Evolutionary conservation across 92 coral and sea anemone genomes (phyloP).

Genomic region (Siderastrea radians): DNA sequence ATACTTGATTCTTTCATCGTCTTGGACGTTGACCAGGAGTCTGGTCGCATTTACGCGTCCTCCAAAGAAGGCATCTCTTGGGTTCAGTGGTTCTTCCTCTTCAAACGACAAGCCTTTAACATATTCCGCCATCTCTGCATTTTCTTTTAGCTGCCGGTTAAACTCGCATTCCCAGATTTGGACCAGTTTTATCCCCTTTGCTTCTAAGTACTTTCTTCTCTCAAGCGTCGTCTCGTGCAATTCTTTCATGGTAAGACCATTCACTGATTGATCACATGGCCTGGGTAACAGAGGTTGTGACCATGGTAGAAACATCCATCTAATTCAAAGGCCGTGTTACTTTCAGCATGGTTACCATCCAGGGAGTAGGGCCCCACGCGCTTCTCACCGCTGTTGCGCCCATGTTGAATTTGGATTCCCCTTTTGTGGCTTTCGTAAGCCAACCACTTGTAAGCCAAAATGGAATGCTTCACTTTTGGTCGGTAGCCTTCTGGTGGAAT

Average conservation of each 20-base stretch:
- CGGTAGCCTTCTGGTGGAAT: constrained; percentile 64
- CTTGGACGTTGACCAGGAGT: constrained; percentile 13
- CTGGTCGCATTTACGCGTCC: neutral
- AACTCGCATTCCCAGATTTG: constrained; percentile 69
- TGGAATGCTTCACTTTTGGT: constrained; percentile 49
- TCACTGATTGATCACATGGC: constrained; percentile 22
- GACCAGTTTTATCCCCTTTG: constrained; percentile 36
- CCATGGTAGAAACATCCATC: constrained; percentile 67
- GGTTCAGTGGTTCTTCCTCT: constrained; percentile 31
- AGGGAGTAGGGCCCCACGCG: constrained; percentile 40
- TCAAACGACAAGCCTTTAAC: neutral
- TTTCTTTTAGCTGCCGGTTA: neutral
- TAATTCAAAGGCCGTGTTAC: constrained; percentile 49
- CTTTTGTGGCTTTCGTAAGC: neutral
- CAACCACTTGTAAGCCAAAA: constrained; percentile 57
- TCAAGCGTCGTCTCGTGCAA: neutral
- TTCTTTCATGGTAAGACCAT: neutral
- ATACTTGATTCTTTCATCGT: constrained; percentile 48
- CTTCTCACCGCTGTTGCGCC: constrained; percentile 52
- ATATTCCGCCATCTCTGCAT: constrained; percentile 32
- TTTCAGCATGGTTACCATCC: constrained; percentile 49
- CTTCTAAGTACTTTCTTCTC: constrained; percentile 12
- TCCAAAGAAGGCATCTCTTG: constrained; percentile 40
- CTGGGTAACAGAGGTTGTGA: constrained; percentile 42
- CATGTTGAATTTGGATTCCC: constrained; percentile 34